phyloP scores from a whole-genome alignment of 2,113 vertebrate genomes.

The Osmerus eperlanus region DNA sequence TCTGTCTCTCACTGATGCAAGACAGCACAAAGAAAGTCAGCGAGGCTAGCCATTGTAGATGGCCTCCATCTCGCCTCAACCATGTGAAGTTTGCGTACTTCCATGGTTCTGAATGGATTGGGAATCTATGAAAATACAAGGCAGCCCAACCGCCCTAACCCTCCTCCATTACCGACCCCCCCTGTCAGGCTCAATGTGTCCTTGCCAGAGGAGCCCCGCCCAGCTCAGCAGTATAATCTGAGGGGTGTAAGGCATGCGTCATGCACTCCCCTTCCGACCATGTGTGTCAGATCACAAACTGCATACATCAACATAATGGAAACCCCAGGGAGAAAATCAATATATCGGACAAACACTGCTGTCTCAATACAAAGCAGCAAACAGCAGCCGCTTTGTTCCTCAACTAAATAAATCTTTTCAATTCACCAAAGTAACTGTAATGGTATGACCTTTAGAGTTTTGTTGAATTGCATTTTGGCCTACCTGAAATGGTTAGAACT shows the following conservation, averaged over 20 bases:
- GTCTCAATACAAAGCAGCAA: constrained; percentile 54
- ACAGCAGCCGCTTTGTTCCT: constrained; percentile 48
- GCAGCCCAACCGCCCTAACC: constrained; percentile 22
- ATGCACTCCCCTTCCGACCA: constrained; percentile 35
- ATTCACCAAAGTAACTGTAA: constrained; percentile 43
- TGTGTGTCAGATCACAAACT: constrained; percentile 42
- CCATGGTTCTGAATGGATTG: neutral
- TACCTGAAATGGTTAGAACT: constrained; percentile 18
- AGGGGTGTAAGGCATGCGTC: constrained; percentile 20
- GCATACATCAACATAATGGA: constrained; percentile 54
- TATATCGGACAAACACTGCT: constrained; percentile 56
- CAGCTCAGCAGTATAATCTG: constrained; percentile 28
- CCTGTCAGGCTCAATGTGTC: constrained; percentile 29
- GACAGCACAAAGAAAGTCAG: neutral
- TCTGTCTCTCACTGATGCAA: neutral
- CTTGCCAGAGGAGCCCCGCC: constrained; percentile 43
- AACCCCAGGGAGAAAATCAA: constrained; percentile 61
- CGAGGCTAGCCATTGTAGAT: neutral
- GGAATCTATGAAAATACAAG: neutral
- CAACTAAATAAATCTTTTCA: constrained; percentile 51
- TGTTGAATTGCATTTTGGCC: constrained; percentile 32
- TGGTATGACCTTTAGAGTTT: constrained; percentile 58
- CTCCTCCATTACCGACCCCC: constrained; percentile 24
- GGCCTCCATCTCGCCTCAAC: no score
- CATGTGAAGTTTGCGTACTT: no score